phyloP scores from a whole-genome alignment of 2,888 invertebrate species.

The Cenopis cana region DNA sequence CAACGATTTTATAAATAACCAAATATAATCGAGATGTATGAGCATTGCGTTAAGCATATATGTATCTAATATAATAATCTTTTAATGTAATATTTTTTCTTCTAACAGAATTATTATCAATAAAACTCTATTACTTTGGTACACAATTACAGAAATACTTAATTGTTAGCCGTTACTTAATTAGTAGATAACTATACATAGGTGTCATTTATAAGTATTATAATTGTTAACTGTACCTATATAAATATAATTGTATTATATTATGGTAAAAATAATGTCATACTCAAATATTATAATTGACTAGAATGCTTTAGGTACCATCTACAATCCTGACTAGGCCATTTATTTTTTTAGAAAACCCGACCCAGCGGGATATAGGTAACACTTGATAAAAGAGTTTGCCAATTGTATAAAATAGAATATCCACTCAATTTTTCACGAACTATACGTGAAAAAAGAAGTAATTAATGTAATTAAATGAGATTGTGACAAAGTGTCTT shows the following conservation, averaged over 20 bases:
- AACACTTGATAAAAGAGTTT: conserved; percentile 12
- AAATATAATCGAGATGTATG: conserved; percentile 24
- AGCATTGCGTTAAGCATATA: conserved; percentile 32
- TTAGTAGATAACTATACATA: conserved; percentile 14
- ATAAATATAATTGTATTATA: conserved; percentile 42
- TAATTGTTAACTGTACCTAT: conserved; percentile 22
- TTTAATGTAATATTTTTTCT: conserved; percentile 5
- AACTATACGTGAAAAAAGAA: conserved; percentile 28
- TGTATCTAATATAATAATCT: conserved; percentile 35
- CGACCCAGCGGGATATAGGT: conserved; percentile 5
- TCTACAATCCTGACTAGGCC: conserved; percentile 67
- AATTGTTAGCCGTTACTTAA: conserved; percentile 5
- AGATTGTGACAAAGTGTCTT: conserved; percentile 45
- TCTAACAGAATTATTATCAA: conserved; percentile 36
- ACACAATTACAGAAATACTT: conserved; percentile 40
- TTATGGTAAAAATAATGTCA: conserved; percentile 48
- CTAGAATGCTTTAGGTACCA: conserved; percentile 69
- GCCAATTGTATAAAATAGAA: conserved; percentile 31
- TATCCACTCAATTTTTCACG: conserved; percentile 3
- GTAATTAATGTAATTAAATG: background rate
- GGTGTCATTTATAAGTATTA: conserved; percentile 32
- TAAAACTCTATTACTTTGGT: conserved; percentile 37
- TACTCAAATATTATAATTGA: conserved; percentile 74
- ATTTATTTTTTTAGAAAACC: conserved; percentile 44
- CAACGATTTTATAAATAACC: conserved; percentile 38